These are phyloP conservation scores for Elephas maximus DNA, from an alignment of 2,113 vertebrate genomes.

Conservation along the genomic window DNA sequence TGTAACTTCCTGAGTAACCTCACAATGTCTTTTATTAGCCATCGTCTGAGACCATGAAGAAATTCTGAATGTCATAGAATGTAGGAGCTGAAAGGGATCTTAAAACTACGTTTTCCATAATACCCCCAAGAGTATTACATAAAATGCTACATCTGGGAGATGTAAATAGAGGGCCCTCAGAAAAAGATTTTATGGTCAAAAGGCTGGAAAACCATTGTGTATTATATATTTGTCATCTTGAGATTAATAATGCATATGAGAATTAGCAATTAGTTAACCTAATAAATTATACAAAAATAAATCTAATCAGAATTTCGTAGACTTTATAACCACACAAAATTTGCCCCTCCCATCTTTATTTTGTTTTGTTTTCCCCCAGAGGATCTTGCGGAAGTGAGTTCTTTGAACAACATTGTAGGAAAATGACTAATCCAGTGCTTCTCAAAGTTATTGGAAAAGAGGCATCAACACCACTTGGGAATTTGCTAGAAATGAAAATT, in stretches of 20 bases:
- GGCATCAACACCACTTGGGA: neutral
- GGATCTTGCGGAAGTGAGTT: neutral
- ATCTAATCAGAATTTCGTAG: neutral
- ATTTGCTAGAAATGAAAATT: neutral
- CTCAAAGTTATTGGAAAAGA: neutral
- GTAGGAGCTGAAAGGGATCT: neutral
- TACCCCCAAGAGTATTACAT: neutral
- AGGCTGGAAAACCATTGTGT: neutral
- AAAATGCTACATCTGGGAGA: neutral
- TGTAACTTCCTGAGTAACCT: neutral
- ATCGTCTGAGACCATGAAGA: neutral
- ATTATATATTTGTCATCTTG: neutral
- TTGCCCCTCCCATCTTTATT: neutral
- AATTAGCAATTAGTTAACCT: conserved; percentile 1
- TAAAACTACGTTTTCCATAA: conserved; percentile 39
- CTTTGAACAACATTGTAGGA: neutral
- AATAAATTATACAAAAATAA: neutral
- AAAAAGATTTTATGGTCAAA: neutral
- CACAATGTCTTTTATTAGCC: neutral
- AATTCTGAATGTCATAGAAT: neutral
- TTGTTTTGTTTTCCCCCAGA: neutral
- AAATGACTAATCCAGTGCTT: neutral
- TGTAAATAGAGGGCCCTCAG: neutral
- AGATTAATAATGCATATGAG: neutral
- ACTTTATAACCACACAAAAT: neutral